These are phyloP conservation scores for Adelosebastes latens DNA, from an alignment of 2,797 vertebrate species.

Conservation along the genomic window DNA sequence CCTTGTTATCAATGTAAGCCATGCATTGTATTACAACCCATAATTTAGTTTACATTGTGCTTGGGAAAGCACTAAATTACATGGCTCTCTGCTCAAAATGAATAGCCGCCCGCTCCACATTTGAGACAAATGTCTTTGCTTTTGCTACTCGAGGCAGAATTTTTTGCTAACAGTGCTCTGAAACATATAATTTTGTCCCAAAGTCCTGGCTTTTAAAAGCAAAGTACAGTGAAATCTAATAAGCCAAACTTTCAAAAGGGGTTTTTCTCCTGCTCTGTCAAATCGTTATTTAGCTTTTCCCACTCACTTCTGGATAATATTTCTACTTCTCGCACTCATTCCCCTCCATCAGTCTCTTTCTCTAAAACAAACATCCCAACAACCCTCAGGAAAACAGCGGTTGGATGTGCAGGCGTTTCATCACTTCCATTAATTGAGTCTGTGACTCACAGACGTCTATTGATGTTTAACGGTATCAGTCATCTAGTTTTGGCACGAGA, in stretches of 20 bases:
- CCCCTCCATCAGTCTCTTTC: constrained; percentile 30
- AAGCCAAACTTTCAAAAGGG: constrained; percentile 62
- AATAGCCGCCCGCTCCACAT: constrained; percentile 66
- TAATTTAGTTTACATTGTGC: constrained; percentile 81
- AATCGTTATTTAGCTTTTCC: constrained; percentile 55
- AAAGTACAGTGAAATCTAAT: constrained; percentile 76
- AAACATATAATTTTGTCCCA: constrained; percentile 78
- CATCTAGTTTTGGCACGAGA: constrained; percentile 65
- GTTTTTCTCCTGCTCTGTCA: constrained; percentile 60
- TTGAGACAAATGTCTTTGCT: constrained; percentile 75
- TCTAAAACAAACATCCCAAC: constrained; percentile 67
- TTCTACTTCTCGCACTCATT: constrained; percentile 34
- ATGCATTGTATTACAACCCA: constrained; percentile 77
- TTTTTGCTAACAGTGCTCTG: constrained; percentile 71
- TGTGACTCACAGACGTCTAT: constrained; percentile 70
- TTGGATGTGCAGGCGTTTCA: constrained; percentile 64
- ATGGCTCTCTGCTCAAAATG: constrained; percentile 70
- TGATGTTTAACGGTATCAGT: constrained; percentile 74
- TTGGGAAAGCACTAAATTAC: constrained; percentile 72
- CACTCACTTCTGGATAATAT: constrained; percentile 45
- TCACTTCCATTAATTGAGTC: constrained; percentile 66
- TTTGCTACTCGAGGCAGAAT: constrained; percentile 67
- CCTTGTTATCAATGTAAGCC: constrained; percentile 73
- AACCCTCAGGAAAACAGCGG: constrained; percentile 60
- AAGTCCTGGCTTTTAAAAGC: constrained; percentile 68